Conservation (phyloP, 1,140 invertebrate species). For the Drosophila eugracilis region DNA sequence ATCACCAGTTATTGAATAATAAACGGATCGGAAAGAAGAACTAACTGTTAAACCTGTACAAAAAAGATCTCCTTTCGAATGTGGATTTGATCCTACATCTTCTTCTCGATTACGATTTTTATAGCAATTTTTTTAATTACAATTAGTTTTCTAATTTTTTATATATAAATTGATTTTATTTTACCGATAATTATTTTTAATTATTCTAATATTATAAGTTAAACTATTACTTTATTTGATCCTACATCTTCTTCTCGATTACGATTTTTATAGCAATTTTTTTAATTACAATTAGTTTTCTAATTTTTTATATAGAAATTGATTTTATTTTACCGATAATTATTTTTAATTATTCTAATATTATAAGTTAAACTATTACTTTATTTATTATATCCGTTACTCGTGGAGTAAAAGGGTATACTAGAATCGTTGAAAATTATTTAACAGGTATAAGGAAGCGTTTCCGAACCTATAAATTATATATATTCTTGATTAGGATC, state of each 20-base stretch:
- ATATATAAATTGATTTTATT: conserved; percentile 63
- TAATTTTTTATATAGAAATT: conserved; percentile 84
- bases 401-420: too few relatives aligned
- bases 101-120: conserved; percentile 86
- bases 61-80: conserved; percentile 88
- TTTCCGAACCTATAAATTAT: too few relatives aligned
- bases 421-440: too few relatives aligned
- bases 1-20: too few relatives aligned
- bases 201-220: conserved; percentile 17
- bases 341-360: conserved; percentile 88
- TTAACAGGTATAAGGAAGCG: too few relatives aligned
- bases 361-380: conserved; percentile 87
- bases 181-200: conserved; percentile 60
- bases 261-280: conserved; percentile 86
- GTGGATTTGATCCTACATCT: conserved; percentile 87
- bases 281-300: too few relatives aligned
- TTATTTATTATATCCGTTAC: too few relatives aligned
- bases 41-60: too few relatives aligned
- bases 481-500: too few relatives aligned
- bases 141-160: conserved; percentile 88
- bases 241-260: too few relatives aligned
- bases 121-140: conserved; percentile 87
- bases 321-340: too few relatives aligned
- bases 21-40: too few relatives aligned
- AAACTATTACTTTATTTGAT: conserved; percentile 74